Conservation (phyloP, 2,113 vertebrate species). For the Chlamydotis undulata region DNA sequence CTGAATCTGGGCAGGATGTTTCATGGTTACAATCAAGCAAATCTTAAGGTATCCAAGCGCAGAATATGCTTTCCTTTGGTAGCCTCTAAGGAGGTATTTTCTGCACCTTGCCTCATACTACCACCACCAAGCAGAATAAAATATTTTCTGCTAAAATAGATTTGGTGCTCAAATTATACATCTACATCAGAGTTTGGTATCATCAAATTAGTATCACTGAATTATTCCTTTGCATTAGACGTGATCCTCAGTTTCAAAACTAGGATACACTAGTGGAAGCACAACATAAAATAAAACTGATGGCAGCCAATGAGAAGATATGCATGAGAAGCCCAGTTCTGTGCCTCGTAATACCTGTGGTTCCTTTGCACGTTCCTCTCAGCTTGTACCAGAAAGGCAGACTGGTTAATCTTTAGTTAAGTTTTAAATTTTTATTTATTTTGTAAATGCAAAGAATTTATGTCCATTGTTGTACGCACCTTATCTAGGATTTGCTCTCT, state of each 20-base stretch:
- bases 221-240: neutral
- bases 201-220: neutral
- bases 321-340: neutral
- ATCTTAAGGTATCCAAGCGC: neutral
- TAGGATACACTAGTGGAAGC: neutral
- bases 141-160: neutral
- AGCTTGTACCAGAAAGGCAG: neutral
- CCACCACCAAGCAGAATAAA: neutral
- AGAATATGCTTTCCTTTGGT: neutral
- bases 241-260: neutral
- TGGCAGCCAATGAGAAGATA: neutral
- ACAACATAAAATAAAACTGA: neutral
- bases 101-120: neutral
- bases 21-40: neutral
- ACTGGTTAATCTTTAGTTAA: neutral
- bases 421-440: neutral
- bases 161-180: neutral
- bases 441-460: neutral
- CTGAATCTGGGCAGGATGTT: neutral
- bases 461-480: accelerated
- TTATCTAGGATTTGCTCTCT: neutral
- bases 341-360: neutral
- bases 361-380: neutral
- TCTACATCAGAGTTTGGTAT: neutral
- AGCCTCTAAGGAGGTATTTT: neutral